Evolutionary conservation across 2,113 vertebrate species (phyloP).

Genomic region (Calidris pugnax): DNA sequence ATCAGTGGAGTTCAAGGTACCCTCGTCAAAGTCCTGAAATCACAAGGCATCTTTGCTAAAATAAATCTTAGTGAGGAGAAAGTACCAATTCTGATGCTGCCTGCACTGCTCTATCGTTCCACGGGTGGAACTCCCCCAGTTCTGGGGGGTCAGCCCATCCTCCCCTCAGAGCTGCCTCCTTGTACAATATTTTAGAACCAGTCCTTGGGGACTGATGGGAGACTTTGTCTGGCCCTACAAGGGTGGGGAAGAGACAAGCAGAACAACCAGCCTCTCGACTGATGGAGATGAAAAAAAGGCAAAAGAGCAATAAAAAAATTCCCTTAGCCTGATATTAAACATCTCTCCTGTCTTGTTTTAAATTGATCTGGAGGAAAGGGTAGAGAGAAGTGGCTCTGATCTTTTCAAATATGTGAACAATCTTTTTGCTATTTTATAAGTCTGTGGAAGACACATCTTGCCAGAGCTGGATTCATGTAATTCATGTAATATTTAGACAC

Average conservation of each 20-base stretch:
- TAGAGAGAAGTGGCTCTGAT: neutral
- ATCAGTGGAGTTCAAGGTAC: neutral
- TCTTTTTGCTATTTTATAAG: neutral
- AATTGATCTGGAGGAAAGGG: neutral
- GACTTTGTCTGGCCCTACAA: neutral
- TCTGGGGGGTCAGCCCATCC: neutral
- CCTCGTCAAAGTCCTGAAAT: neutral
- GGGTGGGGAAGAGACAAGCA: neutral
- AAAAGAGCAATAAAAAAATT: neutral
- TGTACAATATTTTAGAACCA: neutral
- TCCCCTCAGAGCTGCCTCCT: neutral
- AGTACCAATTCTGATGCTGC: neutral
- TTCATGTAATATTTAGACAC: slow-evolving; percentile 24
- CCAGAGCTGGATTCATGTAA: neutral
- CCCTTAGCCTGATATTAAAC: neutral
- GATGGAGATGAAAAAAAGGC: neutral
- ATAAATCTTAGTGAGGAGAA: neutral
- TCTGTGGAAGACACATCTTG: neutral
- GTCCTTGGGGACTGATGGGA: neutral
- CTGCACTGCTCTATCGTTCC: neutral
- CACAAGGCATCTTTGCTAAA: neutral
- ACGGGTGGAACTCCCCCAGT: neutral
- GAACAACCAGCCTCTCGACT: neutral
- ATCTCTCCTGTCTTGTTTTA: neutral
- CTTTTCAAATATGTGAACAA: neutral